Percentiles rank a stretch among this genome's conserved stretches.
Evolutionary conservation across 1,140 invertebrate species (phyloP).

Genomic region (Musca vetustissima): DNA sequence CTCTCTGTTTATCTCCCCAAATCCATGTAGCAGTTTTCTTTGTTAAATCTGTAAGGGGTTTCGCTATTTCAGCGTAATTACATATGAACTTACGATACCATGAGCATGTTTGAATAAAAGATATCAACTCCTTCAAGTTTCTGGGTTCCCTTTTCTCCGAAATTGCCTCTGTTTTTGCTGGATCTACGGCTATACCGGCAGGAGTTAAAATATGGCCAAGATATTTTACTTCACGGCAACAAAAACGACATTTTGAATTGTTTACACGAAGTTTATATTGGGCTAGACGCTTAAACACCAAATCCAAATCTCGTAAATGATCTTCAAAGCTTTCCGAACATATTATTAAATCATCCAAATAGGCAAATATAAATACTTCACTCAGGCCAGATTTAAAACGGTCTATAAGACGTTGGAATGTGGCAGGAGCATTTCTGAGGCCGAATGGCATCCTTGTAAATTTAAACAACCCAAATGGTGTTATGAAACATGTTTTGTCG

Average conservation of each 20-base stretch:
- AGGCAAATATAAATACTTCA: neutral
- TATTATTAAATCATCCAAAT: conserved; percentile 13
- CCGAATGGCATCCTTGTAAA: conserved; percentile 57
- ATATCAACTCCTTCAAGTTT: conserved; percentile 30
- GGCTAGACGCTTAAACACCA: neutral
- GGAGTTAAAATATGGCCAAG: neutral
- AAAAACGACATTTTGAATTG: conserved; percentile 24
- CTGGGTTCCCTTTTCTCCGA: conserved; percentile 4
- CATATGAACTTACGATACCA: conserved; percentile 32
- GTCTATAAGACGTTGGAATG: conserved; percentile 54
- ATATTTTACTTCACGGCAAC: neutral
- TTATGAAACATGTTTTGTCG: conserved; percentile 56
- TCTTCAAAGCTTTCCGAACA: neutral
- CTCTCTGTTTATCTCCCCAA: conserved; percentile 20
- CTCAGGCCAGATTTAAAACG: conserved; percentile 25
- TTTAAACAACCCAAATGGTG: conserved; percentile 45
- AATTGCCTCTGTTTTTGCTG: conserved; percentile 29
- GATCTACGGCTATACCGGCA: conserved; percentile 34
- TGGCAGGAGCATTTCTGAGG: conserved; percentile 47
- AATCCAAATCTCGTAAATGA: neutral
- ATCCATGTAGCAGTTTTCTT: conserved; percentile 30
- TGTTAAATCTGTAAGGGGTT: conserved; percentile 29
- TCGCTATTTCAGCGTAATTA: conserved; percentile 31
- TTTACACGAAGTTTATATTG: neutral
- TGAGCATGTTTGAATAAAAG: conserved; percentile 31